Evolutionary conservation across 2,797 vertebrate species (phyloP), one percentile per base, ranked within the genome.

Genomic region (Chromobotia macracanthus): DNA sequence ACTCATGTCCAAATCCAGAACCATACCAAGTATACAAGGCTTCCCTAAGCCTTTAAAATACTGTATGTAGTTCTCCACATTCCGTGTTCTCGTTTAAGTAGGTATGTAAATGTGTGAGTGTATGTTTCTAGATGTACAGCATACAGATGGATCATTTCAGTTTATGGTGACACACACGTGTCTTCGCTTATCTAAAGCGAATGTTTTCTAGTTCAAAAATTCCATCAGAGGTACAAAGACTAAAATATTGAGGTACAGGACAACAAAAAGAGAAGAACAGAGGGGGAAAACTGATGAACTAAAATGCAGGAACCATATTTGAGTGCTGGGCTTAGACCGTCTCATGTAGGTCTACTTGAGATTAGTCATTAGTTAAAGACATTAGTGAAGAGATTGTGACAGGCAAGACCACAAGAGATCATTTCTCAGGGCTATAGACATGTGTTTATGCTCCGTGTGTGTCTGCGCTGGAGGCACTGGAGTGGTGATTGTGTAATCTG

Each of bases 361-460:
- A 15, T 1, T 41, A 64, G 67, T 41, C 19, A 63, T 11, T 51
- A 63, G 28, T 51, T 71, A 13, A 77, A 70, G 66, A 78, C 67
- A 48, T 71, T n/a, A 63, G 46, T 41, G 31, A 41, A 8, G 2
- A 41, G 5, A 64, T 56, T 71, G 50, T 78, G 67, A 78, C 31
- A 64, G 67, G 69, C 53, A 44, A 75, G 55, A 56, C 65, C 55
- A 38, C n/a, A 56, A 68, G 55, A 73, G 63, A 23, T 79, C 72
- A 76, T 81, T 66, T 31, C 28, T 79, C 66, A 58, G 12, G 65
- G 48, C 8, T 1, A 15, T 23, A 3, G 21, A 28, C 44, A 21
- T 75, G 79, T 81, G 77, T 71, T 80, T 67, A 75, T 71, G 31
- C 35, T 71, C 21, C 41, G 50, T 63, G 46, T 71, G 72, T 75